Evolutionary conservation across 2,113 vertebrate species (phyloP), one percentile per base, ranked within the genome.

Genomic region (Varanus salvator): DNA sequence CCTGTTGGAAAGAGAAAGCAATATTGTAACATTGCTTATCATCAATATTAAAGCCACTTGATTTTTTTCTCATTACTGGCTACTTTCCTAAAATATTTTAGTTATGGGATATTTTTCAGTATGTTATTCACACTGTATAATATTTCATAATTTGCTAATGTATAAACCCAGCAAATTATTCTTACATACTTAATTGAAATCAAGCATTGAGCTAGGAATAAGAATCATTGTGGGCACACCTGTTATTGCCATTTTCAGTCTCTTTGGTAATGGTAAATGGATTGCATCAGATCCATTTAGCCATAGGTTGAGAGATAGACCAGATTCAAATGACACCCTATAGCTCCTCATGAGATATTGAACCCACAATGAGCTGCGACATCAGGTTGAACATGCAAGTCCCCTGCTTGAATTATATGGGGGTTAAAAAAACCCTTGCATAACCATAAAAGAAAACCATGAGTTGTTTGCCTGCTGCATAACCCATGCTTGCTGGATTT

Each of bases 31-130:
- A 87, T 64, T 92, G 64, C 80, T 71, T 48, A 15, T 68, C 68
- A 50, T 50, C 78, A 6, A 95, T 93, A 93, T 87, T 87, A 52
- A 93, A 91, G 95, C 94, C 94, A 92, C 94, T 93, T 93, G 93
- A 75, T 94, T 97, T 94, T 77, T 6, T 60, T 38, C 44, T 96
- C 69, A 93, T 96, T 90, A 86, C 21, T 95, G 93, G 91, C 64
- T 54, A 89, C 94, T 93, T 81, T n/a, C 91, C 83, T 52, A 87
- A 87, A 91, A 38, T 92, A 92, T 89, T 48, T 19, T 50, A 77
- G 77, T 87, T 88, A 90, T 27, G 71, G 7, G 0, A 71, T 82
- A 17, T 17, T 75, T 48, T 81, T 92, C 8, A 14, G 75, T 87
- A 80, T 25, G 60, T 71, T 68, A 11, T 34, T 88, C 89, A 8